phyloP scores from a whole-genome alignment of 1,140 invertebrate genomes.

The Eurosta solidaginis region DNA sequence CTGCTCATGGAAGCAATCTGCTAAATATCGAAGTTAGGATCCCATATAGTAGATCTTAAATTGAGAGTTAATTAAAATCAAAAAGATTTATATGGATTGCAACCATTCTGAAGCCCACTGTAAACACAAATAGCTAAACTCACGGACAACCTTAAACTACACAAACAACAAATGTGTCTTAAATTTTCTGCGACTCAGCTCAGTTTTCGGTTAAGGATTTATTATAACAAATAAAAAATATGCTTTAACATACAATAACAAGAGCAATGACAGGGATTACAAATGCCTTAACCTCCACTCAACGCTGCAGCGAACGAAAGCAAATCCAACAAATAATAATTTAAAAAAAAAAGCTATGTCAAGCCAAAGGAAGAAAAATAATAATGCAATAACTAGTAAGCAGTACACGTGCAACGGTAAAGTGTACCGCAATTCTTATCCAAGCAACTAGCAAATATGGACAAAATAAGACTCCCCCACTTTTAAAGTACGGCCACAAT shows the following conservation, averaged over 20 bases:
- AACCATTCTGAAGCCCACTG: too few relatives aligned
- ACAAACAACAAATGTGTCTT: too few relatives aligned
- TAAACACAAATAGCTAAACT: too few relatives aligned
- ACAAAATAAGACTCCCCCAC: constrained; percentile 22
- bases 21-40: too few relatives aligned
- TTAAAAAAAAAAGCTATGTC: not conserved
- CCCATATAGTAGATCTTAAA: too few relatives aligned
- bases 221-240: too few relatives aligned
- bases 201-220: too few relatives aligned
- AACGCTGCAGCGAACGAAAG: not conserved
- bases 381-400: constrained; percentile 29
- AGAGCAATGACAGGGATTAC: constrained; percentile 29
- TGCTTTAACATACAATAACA: not conserved
- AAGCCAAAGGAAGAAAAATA: not conserved
- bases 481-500: not conserved
- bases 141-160: too few relatives aligned
- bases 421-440: not conserved
- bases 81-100: too few relatives aligned
- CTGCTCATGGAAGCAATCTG: too few relatives aligned
- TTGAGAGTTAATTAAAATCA: too few relatives aligned
- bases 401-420: constrained; percentile 2
- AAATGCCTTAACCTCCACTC: not conserved
- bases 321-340: not conserved
- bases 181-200: too few relatives aligned
- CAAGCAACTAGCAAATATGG: not conserved